These are phyloP conservation scores for Rhagophthalmus giganteus DNA, from an alignment of 2,888 invertebrate species.

Conservation along the genomic window DNA sequence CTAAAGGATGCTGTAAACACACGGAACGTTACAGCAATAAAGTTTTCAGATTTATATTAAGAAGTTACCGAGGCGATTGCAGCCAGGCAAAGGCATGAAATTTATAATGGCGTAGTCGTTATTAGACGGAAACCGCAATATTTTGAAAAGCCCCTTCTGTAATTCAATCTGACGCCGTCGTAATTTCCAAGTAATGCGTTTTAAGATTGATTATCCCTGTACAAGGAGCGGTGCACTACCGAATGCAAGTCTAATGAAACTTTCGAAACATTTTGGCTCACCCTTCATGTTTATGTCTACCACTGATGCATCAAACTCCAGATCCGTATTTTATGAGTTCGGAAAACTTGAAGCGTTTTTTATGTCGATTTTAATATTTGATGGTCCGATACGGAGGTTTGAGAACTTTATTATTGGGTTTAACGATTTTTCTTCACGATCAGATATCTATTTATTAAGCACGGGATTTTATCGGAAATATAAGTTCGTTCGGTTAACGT, in stretches of 20 bases:
- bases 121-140: constrained; percentile 19
- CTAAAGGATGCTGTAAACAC: background rate
- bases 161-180: constrained; percentile 19
- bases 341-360: constrained; percentile 24
- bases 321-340: constrained; percentile 24
- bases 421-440: constrained; percentile 21
- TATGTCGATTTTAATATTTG: constrained; percentile 29
- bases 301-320: constrained; percentile 27
- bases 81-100: constrained; percentile 10
- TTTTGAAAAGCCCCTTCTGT: constrained; percentile 18
- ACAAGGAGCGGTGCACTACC: constrained; percentile 16
- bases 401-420: constrained; percentile 22
- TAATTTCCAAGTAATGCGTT: constrained; percentile 21
- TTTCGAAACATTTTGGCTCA: constrained; percentile 12
- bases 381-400: constrained; percentile 21
- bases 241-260: constrained; percentile 19
- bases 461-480: background rate
- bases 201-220: constrained; percentile 28
- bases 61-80: constrained; percentile 8
- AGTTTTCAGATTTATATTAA: background rate
- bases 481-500: too few relatives aligned
- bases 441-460: constrained; percentile 16
- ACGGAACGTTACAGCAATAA: background rate
- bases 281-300: constrained; percentile 22
- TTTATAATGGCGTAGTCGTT: constrained; percentile 18